Conservation (phyloP, 2,797 vertebrate species). For the Luscinia megarhynchos region DNA sequence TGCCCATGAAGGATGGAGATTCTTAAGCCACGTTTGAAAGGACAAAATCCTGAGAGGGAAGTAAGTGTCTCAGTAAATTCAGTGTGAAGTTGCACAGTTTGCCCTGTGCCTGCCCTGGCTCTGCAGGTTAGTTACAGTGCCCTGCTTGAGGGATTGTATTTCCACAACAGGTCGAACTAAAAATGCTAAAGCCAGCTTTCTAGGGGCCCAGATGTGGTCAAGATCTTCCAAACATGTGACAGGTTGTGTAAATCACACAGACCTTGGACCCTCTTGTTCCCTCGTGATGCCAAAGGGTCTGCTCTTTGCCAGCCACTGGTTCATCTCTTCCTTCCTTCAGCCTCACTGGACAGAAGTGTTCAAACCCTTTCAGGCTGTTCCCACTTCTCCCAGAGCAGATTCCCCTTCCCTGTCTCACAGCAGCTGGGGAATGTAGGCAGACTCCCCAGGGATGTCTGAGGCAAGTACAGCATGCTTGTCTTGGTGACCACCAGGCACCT, state of each 20-base stretch:
- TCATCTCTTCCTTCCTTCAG: neutral
- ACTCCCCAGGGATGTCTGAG: neutral
- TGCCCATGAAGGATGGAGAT: neutral
- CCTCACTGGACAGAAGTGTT: neutral
- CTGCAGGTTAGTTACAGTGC: neutral
- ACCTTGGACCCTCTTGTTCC: neutral
- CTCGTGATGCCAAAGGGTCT: neutral
- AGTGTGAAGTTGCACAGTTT: neutral
- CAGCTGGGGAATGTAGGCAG: neutral
- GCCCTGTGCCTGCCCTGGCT: neutral
- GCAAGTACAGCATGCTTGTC: fast-evolving
- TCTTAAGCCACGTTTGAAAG: neutral
- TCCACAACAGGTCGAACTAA: neutral
- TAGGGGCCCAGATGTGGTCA: neutral
- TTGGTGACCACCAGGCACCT: neutral
- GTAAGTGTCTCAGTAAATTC: neutral
- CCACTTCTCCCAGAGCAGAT: neutral
- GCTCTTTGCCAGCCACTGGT: neutral
- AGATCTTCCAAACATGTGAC: neutral
- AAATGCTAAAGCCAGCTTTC: neutral
- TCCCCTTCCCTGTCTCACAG: neutral
- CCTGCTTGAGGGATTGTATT: neutral
- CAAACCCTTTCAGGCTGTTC: neutral
- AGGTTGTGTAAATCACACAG: neutral
- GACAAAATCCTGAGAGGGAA: neutral